Base-by-base conservation (phyloP, 2,113 vertebrate genomes). In the Canis aureus region DNA sequence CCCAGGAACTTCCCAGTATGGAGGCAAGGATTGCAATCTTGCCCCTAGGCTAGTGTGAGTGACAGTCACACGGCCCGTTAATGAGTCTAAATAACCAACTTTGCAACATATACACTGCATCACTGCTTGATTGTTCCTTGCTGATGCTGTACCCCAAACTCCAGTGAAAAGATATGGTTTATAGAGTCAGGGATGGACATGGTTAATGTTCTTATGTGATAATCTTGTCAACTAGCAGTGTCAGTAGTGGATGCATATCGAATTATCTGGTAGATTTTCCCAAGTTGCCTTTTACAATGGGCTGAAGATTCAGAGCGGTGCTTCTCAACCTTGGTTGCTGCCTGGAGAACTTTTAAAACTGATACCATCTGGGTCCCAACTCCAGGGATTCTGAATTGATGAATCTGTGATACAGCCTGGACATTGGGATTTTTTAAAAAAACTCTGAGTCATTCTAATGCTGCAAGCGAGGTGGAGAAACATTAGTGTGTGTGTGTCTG, bases 381-480 rank as follows among this genome's bases (percentile, higher is more conserved):
- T 84, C n/a, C 20, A 76, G 84, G 67, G 59, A 86, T 73, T 95
- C 94, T 84, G 57, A 95, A 32, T 38, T 43, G 55, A 29, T 29
- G 59, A 20, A 2, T 79, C 23, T 11, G 22, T 10, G 16, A 5
- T 88, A 3, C 0, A 57, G 3, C 19, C 29, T 49, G 12, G 71
- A 81, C 2, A 9, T 15, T 1, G 29, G 15, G 27, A 59, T 51
- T 57, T 51, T 60, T 35, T n/a, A 13, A 62, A 22, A 62, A 25
- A 62, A 94, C 8, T 16, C 13, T 55, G 25, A 93, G 10, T 53
- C 12, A 43, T 66, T 79, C 25, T 59, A 43, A 71, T 2, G 0
- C 13, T 78, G 67, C 0, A 32, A 38, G 23, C 32, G 49, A 64
- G 3, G 27, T 38, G 51, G 55, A 67, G 83, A 97, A 85, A 20